Evolutionary conservation across 2,888 invertebrate genomes (phyloP).

Genomic region (Microchrysa polita): DNA sequence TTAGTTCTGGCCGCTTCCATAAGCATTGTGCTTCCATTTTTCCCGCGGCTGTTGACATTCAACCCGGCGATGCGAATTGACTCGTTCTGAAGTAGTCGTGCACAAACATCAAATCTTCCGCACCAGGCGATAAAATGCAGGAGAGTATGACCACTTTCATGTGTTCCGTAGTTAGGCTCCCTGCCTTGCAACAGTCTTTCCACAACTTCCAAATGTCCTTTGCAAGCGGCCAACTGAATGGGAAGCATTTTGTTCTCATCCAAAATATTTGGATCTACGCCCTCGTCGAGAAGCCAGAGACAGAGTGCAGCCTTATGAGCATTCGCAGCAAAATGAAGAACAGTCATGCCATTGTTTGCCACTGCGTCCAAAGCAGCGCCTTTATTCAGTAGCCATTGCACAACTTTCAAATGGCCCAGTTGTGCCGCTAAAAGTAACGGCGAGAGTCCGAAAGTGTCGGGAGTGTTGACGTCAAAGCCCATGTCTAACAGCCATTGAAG

Average conservation of each 20-base stretch:
- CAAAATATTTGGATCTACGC: neutral
- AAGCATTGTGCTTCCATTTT: neutral
- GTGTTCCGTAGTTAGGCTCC: neutral
- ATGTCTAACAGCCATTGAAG: neutral
- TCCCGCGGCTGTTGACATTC: conserved; percentile 1
- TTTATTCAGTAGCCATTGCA: neutral
- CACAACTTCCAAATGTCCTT: conserved; percentile 12
- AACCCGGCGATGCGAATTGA: neutral
- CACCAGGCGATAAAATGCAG: conserved; percentile 10
- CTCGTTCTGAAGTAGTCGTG: conserved; percentile 17
- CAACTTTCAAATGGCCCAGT: neutral
- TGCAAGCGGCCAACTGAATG: conserved; percentile 13
- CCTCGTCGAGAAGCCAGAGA: conserved; percentile 25
- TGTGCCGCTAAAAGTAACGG: conserved; percentile 12
- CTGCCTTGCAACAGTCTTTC: neutral
- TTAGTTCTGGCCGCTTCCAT: neutral
- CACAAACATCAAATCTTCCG: neutral
- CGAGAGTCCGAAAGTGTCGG: neutral
- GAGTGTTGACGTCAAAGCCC: neutral
- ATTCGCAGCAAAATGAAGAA: neutral
- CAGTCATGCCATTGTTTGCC: neutral
- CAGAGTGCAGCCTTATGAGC: neutral
- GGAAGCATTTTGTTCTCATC: neutral
- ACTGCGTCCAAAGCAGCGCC: neutral
- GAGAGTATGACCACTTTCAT: conserved; percentile 14